A percentile compares a stretch with the other conserved stretches of the same genome.
phyloP scores from a whole-genome alignment of 2,113 vertebrate genomes.

The Ptilonorhynchus violaceus region DNA sequence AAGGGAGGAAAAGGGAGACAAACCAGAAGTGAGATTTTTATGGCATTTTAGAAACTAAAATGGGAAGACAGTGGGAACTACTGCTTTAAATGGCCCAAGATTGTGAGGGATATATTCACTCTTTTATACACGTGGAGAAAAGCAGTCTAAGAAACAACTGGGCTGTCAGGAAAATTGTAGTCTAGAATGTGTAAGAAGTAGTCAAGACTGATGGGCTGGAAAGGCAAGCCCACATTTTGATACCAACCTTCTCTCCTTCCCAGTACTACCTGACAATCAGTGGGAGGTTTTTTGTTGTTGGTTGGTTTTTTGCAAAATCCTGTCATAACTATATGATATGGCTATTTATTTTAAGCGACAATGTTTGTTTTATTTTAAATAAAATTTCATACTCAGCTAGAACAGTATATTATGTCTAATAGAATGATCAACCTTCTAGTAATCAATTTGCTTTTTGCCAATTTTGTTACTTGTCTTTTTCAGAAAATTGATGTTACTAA shows the following conservation, averaged over 20 bases:
- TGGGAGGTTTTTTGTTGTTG: neutral
- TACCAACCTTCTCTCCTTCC: neutral
- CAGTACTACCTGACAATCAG: neutral
- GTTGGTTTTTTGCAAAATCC: neutral
- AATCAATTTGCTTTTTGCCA: neutral
- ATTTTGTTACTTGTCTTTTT: neutral
- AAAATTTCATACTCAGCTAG: neutral
- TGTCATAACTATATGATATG: neutral
- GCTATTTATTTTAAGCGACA: neutral
- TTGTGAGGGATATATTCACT: neutral
- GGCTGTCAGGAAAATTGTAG: neutral
- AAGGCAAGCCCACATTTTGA: neutral
- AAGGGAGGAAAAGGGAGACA: neutral
- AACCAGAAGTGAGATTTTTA: neutral
- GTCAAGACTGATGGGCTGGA: neutral
- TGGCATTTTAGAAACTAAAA: neutral
- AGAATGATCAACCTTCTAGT: neutral
- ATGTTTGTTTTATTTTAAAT: neutral
- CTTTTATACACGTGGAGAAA: neutral
- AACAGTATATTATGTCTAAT: neutral
- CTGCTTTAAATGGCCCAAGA: neutral
- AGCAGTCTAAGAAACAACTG: neutral
- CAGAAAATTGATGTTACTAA: slow-evolving; percentile 96
- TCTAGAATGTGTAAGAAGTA: neutral
- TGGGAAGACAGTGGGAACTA: neutral